Percentiles rank a stretch among this genome's conserved stretches.
These are phyloP conservation scores for Indicator maculatus DNA, from an alignment of 2,113 vertebrate species.

Conservation along the genomic window DNA sequence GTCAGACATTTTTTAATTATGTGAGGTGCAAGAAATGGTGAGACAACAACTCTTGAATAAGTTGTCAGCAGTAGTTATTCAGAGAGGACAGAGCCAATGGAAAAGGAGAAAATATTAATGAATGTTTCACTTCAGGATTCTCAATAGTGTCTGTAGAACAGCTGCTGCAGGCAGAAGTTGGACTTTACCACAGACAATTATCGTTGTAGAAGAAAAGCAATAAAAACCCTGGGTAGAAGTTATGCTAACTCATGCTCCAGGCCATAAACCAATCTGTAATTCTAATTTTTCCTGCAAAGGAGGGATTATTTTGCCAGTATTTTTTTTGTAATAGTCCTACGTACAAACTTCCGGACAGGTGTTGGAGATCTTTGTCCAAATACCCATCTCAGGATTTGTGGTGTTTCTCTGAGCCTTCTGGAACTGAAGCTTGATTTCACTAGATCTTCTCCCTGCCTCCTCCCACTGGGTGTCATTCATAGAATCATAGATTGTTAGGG, in stretches of 20 bases:
- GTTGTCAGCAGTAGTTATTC: background rate
- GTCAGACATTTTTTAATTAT: constrained; percentile 25
- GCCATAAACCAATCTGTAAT: background rate
- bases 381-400: background rate
- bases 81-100: background rate
- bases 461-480: background rate
- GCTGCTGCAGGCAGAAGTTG: background rate
- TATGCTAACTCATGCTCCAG: background rate
- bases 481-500: no score
- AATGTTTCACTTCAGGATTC: constrained; percentile 32
- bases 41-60: constrained; percentile 45
- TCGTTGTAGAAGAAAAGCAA: background rate
- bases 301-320: background rate
- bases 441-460: background rate
- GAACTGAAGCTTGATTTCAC: background rate
- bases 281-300: background rate
- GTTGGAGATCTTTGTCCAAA: background rate
- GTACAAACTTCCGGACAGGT: background rate
- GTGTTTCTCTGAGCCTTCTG: background rate
- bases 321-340: background rate
- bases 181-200: background rate
- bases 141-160: background rate
- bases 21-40: background rate
- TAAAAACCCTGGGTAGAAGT: background rate
- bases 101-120: constrained; percentile 24